phyloP scores from a whole-genome alignment of 2,113 vertebrate species.

The Miniopterus natalensis region DNA sequence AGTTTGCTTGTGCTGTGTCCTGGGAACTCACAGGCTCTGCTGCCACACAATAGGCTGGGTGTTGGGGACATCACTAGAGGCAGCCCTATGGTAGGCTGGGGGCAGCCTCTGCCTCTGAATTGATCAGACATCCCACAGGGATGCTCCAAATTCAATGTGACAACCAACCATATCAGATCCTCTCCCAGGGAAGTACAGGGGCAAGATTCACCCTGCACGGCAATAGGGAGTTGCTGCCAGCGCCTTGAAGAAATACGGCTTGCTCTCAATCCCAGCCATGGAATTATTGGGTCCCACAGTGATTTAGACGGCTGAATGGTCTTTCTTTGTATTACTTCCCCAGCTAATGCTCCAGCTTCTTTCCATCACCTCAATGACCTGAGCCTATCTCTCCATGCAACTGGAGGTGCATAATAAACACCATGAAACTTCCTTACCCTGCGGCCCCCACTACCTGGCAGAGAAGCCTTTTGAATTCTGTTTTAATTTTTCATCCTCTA shows the following conservation, averaged over 20 bases:
- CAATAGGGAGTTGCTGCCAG: not conserved
- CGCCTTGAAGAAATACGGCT: not conserved
- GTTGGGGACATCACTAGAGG: not conserved
- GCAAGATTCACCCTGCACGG: not conserved
- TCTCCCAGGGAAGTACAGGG: rapidly evolving
- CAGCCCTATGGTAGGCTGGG: not conserved
- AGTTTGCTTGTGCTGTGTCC: not conserved
- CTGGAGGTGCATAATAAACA: not conserved
- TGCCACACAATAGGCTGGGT: not conserved
- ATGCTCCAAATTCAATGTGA: not conserved
- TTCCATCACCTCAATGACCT: not conserved
- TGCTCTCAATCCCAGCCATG: not conserved
- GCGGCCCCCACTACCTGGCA: rapidly evolving
- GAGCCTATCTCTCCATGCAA: not conserved
- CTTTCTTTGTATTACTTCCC: not conserved
- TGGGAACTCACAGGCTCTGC: not conserved
- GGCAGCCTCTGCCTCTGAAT: too few species aligned
- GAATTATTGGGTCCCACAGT: not conserved
- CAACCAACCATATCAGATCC: not conserved
- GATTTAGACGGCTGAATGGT: not conserved
- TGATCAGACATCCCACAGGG: not conserved
- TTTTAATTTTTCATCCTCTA: constrained; percentile 11
- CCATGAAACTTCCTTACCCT: not conserved
- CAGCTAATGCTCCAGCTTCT: not conserved
- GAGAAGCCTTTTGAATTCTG: not conserved